Percentiles rank a stretch among this genome's conserved stretches.
phyloP scores from a whole-genome alignment of 2,113 vertebrate genomes.

The Pedetes capensis region DNA sequence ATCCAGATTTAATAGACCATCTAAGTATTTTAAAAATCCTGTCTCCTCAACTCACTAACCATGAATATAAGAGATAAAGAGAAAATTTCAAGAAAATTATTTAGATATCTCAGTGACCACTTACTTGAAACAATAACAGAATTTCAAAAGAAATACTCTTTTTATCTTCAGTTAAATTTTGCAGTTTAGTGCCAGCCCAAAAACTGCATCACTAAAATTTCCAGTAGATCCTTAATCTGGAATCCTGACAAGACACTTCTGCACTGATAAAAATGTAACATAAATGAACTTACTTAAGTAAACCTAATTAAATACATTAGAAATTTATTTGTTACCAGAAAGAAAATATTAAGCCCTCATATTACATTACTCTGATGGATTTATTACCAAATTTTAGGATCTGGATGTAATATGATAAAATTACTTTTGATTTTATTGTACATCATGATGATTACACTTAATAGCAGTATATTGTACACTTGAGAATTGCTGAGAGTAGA shows the following conservation, averaged over 20 bases:
- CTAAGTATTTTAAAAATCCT: background rate
- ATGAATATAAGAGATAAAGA: background rate
- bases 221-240: background rate
- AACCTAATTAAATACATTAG: background rate
- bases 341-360: background rate
- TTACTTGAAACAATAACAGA: slow-evolving; percentile 1
- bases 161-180: no score
- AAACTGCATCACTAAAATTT: slow-evolving; percentile 11
- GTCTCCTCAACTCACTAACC: background rate
- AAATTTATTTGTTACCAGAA: background rate
- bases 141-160: slow-evolving; percentile 14
- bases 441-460: background rate
- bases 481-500: background rate
- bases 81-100: background rate
- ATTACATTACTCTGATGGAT: background rate
- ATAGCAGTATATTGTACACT: no score
- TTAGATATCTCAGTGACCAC: background rate
- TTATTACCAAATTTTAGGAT: background rate
- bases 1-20: background rate
- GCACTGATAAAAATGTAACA: background rate
- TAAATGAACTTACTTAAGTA: background rate
- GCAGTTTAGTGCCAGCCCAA: background rate
- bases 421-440: background rate
- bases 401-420: background rate
- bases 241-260: background rate